Conservation (phyloP, 2,888 invertebrate species). For the Octonoba sinensis region DNA sequence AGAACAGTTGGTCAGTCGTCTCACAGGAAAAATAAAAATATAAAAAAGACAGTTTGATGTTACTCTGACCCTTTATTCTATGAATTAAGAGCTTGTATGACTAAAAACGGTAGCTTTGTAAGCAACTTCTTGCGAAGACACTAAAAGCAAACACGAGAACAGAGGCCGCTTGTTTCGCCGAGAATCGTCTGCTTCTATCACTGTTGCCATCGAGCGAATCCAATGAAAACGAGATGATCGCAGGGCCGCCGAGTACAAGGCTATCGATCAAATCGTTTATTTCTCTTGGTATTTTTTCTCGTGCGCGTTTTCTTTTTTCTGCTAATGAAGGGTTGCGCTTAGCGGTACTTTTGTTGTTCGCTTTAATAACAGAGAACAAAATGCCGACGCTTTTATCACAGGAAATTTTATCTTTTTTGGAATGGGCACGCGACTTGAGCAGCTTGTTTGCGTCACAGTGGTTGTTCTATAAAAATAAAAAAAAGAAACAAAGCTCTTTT, state of each 20-base stretch:
- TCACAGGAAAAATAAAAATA: too few species aligned
- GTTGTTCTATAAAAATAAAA: not conserved
- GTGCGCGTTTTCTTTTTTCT: not conserved
- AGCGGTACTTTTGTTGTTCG: conserved; percentile 42
- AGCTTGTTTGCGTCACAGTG: conserved; percentile 36
- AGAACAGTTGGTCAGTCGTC: too few species aligned
- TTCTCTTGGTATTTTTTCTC: conserved; percentile 1
- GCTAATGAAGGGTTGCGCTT: conserved; percentile 52
- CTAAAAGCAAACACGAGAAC: not conserved
- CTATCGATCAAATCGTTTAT: conserved; percentile 44
- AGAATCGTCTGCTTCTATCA: conserved; percentile 20
- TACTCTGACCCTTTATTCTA: too few species aligned
- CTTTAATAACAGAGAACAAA: conserved; percentile 47
- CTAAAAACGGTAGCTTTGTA: too few species aligned
- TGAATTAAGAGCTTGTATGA: too few species aligned
- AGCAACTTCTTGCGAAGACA: too few species aligned
- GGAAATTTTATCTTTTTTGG: conserved; percentile 41
- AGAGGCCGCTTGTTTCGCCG: not conserved
- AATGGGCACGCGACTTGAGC: conserved; percentile 48
- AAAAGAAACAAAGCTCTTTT: too few species aligned
- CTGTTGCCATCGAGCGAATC: conserved; percentile 14
- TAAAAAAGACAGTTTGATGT: too few species aligned
- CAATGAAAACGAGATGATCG: conserved; percentile 16
- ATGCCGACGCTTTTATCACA: conserved; percentile 38
- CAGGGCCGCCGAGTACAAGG: conserved; percentile 42